These are phyloP conservation scores for Lepidurus couesii DNA, from an alignment of 1,140 invertebrate species.

Conservation along the genomic window DNA sequence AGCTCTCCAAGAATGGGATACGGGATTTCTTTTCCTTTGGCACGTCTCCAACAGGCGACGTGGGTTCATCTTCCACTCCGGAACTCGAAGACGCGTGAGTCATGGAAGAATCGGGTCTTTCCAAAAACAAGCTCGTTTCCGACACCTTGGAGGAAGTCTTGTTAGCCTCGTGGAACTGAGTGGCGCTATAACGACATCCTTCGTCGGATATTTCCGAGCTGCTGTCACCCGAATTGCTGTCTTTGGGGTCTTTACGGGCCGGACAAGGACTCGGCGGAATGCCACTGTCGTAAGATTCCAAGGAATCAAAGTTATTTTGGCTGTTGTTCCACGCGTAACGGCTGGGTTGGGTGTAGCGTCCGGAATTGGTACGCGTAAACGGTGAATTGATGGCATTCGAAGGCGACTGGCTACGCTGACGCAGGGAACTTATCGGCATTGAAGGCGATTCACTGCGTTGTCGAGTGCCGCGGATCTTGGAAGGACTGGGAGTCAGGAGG, in stretches of 20 bases:
- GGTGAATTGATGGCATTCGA: background rate
- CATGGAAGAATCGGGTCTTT: slow-evolving; percentile 39
- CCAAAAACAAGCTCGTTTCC: slow-evolving; percentile 35
- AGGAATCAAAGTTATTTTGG: slow-evolving; percentile 35
- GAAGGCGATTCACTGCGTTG: slow-evolving; percentile 30
- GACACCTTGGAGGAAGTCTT: background rate
- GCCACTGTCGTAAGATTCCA: slow-evolving; percentile 33
- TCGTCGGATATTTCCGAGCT: slow-evolving; percentile 33
- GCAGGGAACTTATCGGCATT: background rate
- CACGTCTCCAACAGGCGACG: background rate
- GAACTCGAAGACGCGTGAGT: slow-evolving; percentile 38
- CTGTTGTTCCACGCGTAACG: slow-evolving; percentile 35
- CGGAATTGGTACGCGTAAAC: slow-evolving; percentile 36
- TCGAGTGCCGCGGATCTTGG: background rate
- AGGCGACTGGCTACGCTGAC: slow-evolving; percentile 26
- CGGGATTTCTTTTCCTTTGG: slow-evolving; percentile 19
- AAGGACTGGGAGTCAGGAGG: background rate
- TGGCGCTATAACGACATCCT: slow-evolving; percentile 22
- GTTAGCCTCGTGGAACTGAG: slow-evolving; percentile 8
- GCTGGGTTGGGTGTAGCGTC: slow-evolving; percentile 33
- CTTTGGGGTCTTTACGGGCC: slow-evolving; percentile 26
- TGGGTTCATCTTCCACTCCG: slow-evolving; percentile 6
- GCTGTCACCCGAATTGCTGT: slow-evolving; percentile 15
- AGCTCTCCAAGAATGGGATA: background rate
- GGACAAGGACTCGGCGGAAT: slow-evolving; percentile 37